Percentiles rank a stretch among this genome's conserved stretches.
phyloP scores from a whole-genome alignment of 1,140 invertebrate genomes.

The Drosophila nikananu region DNA sequence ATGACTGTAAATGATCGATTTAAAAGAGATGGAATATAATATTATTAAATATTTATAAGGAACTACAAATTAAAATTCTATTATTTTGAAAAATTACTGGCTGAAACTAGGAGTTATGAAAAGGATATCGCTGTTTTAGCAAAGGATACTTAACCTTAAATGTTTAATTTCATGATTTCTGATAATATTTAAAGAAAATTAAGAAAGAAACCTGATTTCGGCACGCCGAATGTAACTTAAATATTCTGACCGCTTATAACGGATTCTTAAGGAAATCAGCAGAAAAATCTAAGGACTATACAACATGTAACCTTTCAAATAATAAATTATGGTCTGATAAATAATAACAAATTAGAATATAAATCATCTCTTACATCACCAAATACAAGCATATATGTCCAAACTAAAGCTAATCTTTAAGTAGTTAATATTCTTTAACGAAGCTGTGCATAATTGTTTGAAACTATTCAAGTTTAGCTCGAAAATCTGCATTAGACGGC shows the following conservation, averaged over 20 bases:
- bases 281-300: background rate
- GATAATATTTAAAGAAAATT: background rate
- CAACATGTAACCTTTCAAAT: too few species aligned
- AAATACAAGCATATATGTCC: background rate
- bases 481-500: background rate
- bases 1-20: background rate
- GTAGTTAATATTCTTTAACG: background rate
- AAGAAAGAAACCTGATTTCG: too few species aligned
- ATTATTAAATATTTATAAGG: background rate
- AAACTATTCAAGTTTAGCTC: background rate
- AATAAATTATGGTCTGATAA: too few species aligned
- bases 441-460: background rate
- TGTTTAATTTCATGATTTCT: background rate
- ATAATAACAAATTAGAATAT: background rate
- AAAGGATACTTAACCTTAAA: background rate
- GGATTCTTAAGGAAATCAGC: too few species aligned
- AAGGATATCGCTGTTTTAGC: background rate
- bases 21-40: background rate
- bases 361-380: background rate
- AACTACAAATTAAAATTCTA: background rate
- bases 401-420: background rate
- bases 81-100: background rate
- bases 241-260: too few species aligned
- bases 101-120: background rate
- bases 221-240: too few species aligned